Base-by-base conservation (phyloP, 2,113 vertebrate genomes). In the Lagopus muta region DNA sequence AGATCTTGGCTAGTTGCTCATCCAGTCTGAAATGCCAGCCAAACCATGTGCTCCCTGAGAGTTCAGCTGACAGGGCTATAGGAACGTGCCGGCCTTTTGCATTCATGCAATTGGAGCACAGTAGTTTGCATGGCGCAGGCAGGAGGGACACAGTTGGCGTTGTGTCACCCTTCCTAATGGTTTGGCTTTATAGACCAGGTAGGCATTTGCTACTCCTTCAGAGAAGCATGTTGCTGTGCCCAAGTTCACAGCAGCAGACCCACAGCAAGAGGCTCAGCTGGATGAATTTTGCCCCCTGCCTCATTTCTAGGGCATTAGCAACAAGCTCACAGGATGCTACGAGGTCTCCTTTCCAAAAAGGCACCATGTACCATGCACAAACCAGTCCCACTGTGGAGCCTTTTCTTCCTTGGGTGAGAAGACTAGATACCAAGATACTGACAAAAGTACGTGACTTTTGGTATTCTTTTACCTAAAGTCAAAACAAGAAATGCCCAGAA, bases 401-500 rank as follows among this genome's bases (percentile, higher is more conserved):
- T 38, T 38, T 24, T 62, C 34, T 38, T 38, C 14, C 60, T 38
- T 38, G 34, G 34, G 34, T 1, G 42, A 70, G 11, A 74, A 64
- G 5, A 86, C 40, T 24, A 90, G 85, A 50, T 62, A 85, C 8
- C 42, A 75, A 74, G n/a, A 64, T 48, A 36, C 14, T 75, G 71
- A 43, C 10, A 69, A 61, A 92, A 92, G 60, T 57, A 57, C 4
- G 13, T 27, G 19, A 25, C 16, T 52, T 71, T 18, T 47, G 2
- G 2, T 36, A 40, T 61, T 69, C 93, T 83, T 72, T 32, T 45
- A 58, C 71, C n/a, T 45, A 30, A 90, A 32, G 67, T 86, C 45
- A 58, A 86, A 92, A 75, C 43, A 84, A 87, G 43, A 94, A 82
- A 11, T 87, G 86, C 90, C 81, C 50, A 76, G 88, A 96, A 94